phyloP scores from a whole-genome alignment of 2,888 invertebrate genomes.

The Idaea dimidiata region DNA sequence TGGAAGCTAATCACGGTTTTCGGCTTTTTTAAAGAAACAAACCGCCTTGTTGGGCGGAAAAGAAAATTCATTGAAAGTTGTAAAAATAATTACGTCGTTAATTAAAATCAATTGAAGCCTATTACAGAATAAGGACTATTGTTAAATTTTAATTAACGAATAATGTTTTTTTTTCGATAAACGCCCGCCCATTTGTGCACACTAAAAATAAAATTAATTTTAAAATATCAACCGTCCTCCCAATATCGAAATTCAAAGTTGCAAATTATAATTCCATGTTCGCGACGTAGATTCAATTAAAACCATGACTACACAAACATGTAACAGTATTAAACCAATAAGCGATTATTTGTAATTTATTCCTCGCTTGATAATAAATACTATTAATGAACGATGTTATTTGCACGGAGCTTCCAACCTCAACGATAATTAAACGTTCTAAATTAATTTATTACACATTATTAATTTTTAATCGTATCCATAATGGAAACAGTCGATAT shows the following conservation, averaged over 20 bases:
- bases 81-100: neutral
- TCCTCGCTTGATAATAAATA: slow-evolving; percentile 26
- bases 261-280: slow-evolving; percentile 10
- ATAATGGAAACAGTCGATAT: slow-evolving; percentile 36
- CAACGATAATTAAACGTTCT: slow-evolving; percentile 33
- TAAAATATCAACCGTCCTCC: neutral
- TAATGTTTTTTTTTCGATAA: neutral
- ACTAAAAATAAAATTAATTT: neutral
- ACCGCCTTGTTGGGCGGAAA: neutral
- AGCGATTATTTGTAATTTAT: slow-evolving; percentile 35
- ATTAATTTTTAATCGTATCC: slow-evolving; percentile 50
- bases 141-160: neutral
- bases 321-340: slow-evolving; percentile 30
- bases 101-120: neutral
- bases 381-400: slow-evolving; percentile 43
- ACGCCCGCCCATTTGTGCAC: neutral
- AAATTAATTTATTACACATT: slow-evolving; percentile 48
- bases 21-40: neutral
- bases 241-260: neutral
- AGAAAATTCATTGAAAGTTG: neutral
- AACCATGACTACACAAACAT: slow-evolving; percentile 10
- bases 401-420: slow-evolving; percentile 29
- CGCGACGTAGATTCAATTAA: slow-evolving; percentile 12
- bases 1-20: neutral
- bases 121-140: neutral